Evolutionary conservation across 53 echinoderm and acorn worm species (phyloP).

Genomic region (Pentamera pediparva): DNA sequence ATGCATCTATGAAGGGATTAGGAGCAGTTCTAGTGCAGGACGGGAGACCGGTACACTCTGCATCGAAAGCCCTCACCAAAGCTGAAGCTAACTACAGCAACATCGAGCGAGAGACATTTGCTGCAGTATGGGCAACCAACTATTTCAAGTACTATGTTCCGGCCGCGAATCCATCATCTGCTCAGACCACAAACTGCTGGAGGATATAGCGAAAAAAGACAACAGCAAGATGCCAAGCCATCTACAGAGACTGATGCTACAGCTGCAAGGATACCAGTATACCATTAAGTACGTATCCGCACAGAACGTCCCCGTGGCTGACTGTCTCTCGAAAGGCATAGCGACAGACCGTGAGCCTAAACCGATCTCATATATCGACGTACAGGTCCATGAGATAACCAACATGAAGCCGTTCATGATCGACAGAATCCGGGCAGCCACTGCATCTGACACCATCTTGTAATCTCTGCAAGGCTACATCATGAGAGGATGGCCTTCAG

Average conservation of each 20-base stretch:
- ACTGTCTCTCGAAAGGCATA: not conserved
- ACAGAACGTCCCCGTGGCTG: constrained; percentile 9
- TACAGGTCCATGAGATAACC: constrained; percentile 18
- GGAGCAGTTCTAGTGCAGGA: not conserved
- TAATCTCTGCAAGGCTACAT: not conserved
- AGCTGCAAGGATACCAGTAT: constrained; percentile 1
- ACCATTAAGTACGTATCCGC: constrained; percentile 12
- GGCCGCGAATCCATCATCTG: not conserved
- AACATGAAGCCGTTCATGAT: constrained; percentile 26
- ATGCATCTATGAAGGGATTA: constrained; percentile 7
- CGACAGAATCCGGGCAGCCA: constrained; percentile 28
- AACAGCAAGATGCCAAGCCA: constrained; percentile 31
- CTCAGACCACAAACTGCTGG: constrained; percentile 24
- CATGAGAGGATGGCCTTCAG: not conserved
- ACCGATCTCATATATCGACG: constrained; percentile 6
- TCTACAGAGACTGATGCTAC: constrained; percentile 3
- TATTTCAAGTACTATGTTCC: not conserved
- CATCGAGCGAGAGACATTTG: not conserved
- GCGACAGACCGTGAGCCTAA: constrained; percentile 9
- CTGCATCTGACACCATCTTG: not conserved
- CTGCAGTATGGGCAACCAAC: not conserved
- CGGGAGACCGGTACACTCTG: not conserved
- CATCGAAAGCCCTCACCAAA: not conserved
- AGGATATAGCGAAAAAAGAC: constrained; percentile 6
- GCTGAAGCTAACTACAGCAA: constrained; percentile 11